These are phyloP conservation scores for Hephaestus fuliginosus DNA, from an alignment of 2,797 vertebrate genomes.

Conservation along the genomic window DNA sequence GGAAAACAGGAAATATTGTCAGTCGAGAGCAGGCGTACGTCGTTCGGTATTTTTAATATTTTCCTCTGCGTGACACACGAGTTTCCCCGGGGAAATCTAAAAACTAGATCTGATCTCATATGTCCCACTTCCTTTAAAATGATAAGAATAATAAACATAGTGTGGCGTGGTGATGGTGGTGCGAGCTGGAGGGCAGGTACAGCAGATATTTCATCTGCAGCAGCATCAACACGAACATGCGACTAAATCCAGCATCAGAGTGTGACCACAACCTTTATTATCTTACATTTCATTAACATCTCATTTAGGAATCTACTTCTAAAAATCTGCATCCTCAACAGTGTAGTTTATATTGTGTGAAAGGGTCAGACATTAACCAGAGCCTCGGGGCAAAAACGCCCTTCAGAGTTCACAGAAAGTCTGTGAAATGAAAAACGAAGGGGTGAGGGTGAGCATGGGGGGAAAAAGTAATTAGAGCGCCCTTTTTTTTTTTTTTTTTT, in stretches of 20 bases:
- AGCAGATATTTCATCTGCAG: conserved; percentile 17
- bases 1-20: conserved; percentile 41
- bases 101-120: conserved; percentile 31
- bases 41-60: conserved; percentile 50
- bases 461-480: conserved; percentile 25
- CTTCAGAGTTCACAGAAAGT: conserved; percentile 40
- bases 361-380: conserved; percentile 24
- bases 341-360: not conserved
- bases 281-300: conserved; percentile 8
- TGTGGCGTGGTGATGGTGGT: not conserved
- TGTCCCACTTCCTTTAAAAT: conserved; percentile 57
- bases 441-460: not conserved
- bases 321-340: conserved; percentile 6
- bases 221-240: not conserved
- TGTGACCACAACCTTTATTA: conserved; percentile 21
- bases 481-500: not conserved
- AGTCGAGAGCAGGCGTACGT: not conserved
- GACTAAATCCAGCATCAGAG: conserved; percentile 26
- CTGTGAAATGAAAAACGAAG: conserved; percentile 36
- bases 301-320: not conserved
- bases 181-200: conserved; percentile 24
- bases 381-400: conserved; percentile 27
- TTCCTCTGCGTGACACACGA: conserved; percentile 37
- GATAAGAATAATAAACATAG: conserved; percentile 47
- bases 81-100: conserved; percentile 52